phyloP scores from a whole-genome alignment of 2,888 invertebrate species.

The Drosophila neutralis region DNA sequence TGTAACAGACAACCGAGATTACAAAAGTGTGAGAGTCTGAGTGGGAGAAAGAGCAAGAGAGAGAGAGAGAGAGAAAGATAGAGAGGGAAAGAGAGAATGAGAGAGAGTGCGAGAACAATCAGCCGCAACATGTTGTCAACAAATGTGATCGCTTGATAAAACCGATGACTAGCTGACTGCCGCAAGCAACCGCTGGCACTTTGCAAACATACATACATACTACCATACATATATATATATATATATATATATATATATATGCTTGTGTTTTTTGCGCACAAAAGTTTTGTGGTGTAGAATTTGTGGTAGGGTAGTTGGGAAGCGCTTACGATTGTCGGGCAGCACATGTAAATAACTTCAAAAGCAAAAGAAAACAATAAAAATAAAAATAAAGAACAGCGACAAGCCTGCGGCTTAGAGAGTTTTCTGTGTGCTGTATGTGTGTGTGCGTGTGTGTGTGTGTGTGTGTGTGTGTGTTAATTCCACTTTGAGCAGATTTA shows the following conservation, averaged over 20 bases:
- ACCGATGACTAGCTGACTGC: conserved; percentile 64
- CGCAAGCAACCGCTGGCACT: conserved; percentile 58
- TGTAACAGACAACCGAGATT: conserved; percentile 57
- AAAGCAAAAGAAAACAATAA: conserved; percentile 35
- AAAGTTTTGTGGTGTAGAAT: conserved; percentile 10
- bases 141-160: conserved; percentile 74
- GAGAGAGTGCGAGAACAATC: conserved; percentile 35
- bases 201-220: neutral
- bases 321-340: conserved; percentile 57
- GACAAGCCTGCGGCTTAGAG: conserved; percentile 47
- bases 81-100: conserved; percentile 9
- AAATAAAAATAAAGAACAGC: conserved; percentile 30
- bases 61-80: neutral
- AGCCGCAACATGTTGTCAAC: conserved; percentile 75
- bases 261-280: conserved; percentile 10
- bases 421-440: conserved; percentile 9
- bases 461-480: conserved; percentile 11
- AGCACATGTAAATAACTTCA: conserved; percentile 71
- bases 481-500: conserved; percentile 35
- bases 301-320: conserved; percentile 14
- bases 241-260: neutral
- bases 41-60: conserved; percentile 1
- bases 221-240: neutral
- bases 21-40: conserved; percentile 1
- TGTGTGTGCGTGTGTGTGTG: conserved; percentile 1